Evolutionary conservation across 2,113 vertebrate genomes (phyloP).

Genomic region (Cyanistes caeruleus): DNA sequence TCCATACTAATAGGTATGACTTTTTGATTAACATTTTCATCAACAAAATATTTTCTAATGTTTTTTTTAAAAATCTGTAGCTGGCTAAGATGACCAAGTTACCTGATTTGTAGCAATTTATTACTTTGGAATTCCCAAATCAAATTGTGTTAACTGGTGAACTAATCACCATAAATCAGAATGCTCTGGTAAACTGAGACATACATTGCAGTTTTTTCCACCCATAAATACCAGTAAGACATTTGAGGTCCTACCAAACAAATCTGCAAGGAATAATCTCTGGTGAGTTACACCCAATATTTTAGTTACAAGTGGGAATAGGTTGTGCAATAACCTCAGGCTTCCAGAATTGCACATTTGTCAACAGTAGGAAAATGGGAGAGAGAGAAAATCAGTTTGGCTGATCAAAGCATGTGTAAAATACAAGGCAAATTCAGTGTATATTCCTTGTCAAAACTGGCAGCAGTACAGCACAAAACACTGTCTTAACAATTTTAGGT

Average conservation of each 20-base stretch:
- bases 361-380: neutral
- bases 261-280: neutral
- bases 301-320: neutral
- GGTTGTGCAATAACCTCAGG: neutral
- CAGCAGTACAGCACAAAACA: neutral
- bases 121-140: neutral
- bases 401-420: neutral
- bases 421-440: neutral
- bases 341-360: neutral
- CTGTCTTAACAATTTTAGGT: neutral
- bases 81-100: neutral
- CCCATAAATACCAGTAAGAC: neutral
- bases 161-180: neutral
- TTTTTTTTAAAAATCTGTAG: neutral
- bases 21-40: neutral
- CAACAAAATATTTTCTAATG: neutral
- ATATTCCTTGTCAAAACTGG: neutral
- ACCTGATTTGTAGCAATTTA: neutral
- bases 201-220: neutral
- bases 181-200: neutral
- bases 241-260: neutral
- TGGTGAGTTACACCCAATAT: neutral
- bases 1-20: neutral
- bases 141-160: neutral
- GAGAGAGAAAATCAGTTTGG: neutral